Evolutionary conservation across 2,113 vertebrate species (phyloP).

Genomic region (Podiceps cristatus): DNA sequence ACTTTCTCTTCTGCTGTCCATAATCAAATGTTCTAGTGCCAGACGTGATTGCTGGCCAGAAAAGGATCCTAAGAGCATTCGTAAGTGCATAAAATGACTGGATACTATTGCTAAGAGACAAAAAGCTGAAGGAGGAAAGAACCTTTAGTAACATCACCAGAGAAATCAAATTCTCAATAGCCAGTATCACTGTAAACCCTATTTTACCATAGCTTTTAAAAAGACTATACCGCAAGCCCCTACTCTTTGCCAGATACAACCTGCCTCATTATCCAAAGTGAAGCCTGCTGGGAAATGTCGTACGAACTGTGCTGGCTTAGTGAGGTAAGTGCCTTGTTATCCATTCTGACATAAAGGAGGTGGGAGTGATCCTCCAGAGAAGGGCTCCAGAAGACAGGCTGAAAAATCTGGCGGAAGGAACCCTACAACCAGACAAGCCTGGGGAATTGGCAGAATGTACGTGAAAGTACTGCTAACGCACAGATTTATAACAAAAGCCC

Average conservation of each 20-base stretch:
- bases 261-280: background rate
- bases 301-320: background rate
- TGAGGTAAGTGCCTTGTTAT: conserved; percentile 44
- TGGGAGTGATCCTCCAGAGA: conserved; percentile 24
- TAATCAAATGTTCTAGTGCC: background rate
- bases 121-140: background rate
- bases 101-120: background rate
- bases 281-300: conserved; percentile 9
- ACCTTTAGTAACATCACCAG: background rate
- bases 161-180: background rate
- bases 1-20: conserved; percentile 17
- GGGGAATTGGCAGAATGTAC: background rate
- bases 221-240: background rate
- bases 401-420: conserved; percentile 30
- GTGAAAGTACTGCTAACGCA: background rate
- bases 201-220: background rate
- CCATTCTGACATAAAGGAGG: conserved; percentile 26
- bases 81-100: background rate
- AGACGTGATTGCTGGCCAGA: background rate
- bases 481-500: background rate
- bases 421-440: background rate
- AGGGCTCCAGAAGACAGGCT: background rate
- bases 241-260: background rate
- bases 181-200: background rate
- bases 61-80: background rate